Base-by-base conservation (phyloP, 2,888 invertebrate species). In the Hydriomena furcata region DNA sequence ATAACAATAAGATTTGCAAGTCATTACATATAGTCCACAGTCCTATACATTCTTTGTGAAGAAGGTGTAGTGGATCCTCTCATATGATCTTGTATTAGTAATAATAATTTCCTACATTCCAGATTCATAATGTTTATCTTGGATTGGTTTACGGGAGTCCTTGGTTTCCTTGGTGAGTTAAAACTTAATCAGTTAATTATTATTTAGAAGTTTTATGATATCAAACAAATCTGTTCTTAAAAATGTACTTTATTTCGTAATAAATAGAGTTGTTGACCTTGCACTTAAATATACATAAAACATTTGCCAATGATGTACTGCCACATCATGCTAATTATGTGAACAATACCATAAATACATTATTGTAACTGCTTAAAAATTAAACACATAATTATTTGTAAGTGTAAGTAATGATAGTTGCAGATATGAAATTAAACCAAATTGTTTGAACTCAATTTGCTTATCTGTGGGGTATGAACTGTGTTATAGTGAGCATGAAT, bases 71-170 rank as follows among this genome's bases (percentile, higher is more conserved):
- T 34, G 21, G 11, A 40, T 47, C 37, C 20, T 31, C 10, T 55
- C 55, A 60, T 60, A 45, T 65, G 62, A 59, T 34, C 21, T 5
- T 6, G 12, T 7, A 36, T 0, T 25, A 54, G 45, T 79, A 71
- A 75, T 73, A 60, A 55, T 60, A 42, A 68, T 72, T 75, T 74
- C 61, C 51, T 74, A 65, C 65, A 51, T 80, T 89, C 66, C 86
- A 89, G 88, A 87, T 82, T 80, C 81, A 88, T 79, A 83, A 97
- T 98, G 97, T 97, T 98, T 92, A 94, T 98, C 91, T 96, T 96
- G 95, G 97, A 97, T 90, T 98, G 97, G 97, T 95, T 98, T 83
- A 96, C 97, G 84, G 97, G 97, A 75, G 97, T 97, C 79, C 92
- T 98, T 80, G 97, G 97, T 84, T 97, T 96, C 91, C 93, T 98